Evolutionary conservation across 1,140 invertebrate species (phyloP).

Genomic region (Diachasma alloeum): DNA sequence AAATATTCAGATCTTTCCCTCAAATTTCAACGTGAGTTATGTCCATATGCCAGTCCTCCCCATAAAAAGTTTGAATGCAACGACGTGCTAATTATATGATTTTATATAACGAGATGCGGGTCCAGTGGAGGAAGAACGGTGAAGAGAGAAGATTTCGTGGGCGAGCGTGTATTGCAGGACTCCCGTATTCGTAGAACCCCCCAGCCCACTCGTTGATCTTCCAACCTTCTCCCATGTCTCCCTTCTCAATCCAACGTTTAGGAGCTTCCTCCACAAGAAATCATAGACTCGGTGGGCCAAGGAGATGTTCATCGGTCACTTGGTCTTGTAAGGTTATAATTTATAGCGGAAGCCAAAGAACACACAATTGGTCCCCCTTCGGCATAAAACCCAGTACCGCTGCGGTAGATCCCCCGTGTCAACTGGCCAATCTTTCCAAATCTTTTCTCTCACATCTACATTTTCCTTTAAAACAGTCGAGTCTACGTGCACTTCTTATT

Average conservation of each 20-base stretch:
- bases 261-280: slow-evolving; percentile 36
- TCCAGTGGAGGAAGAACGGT: slow-evolving; percentile 14
- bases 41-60: slow-evolving; percentile 32
- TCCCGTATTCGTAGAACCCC: slow-evolving; percentile 19
- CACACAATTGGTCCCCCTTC: slow-evolving; percentile 13
- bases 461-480: too few species aligned
- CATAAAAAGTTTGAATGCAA: slow-evolving; percentile 47
- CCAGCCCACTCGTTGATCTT: neutral
- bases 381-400: neutral
- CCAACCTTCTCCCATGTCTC: neutral
- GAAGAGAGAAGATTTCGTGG: neutral
- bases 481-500: too few species aligned
- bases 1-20: neutral
- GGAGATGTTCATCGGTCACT: slow-evolving; percentile 23
- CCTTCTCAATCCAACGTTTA: neutral
- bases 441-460: too few species aligned
- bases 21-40: slow-evolving; percentile 34
- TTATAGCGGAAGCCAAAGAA: slow-evolving; percentile 50
- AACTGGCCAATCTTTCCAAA: neutral
- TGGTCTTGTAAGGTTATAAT: slow-evolving; percentile 50
- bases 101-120: slow-evolving; percentile 61
- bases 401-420: slow-evolving; percentile 1
- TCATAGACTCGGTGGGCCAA: slow-evolving; percentile 42
- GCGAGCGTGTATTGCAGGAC: neutral
- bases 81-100: slow-evolving; percentile 62